Evolutionary conservation across 2,113 vertebrate species (phyloP), one percentile per base, ranked within the genome.

Genomic region (Lepus timidus): DNA sequence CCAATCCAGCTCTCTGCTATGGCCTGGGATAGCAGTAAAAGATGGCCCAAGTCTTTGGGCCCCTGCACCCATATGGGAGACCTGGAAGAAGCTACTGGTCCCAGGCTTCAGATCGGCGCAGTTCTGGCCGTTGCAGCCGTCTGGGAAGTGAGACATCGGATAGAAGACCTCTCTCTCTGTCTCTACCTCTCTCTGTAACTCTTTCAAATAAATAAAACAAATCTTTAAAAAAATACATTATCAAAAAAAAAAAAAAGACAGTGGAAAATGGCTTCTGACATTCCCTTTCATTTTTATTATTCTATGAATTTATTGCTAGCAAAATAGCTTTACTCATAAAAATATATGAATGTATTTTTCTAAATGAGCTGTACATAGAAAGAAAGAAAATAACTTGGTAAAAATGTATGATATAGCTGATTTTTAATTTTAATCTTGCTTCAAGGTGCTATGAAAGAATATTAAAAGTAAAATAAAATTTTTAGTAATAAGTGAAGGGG

Each of bases 401-500:
- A 86, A 88, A 78, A 73, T 82, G 16, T 91, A 20, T 71, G 55
- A 75, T 39, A 8, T 68, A 83, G 31, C 52, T 70, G 16, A 78
- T 61, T 67, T 74, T 84, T 86, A 31, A 65, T 49, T 87, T 61
- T 64, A 74, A 80, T 85, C 52, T 81, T 95, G 39, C 64, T 64
- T 90, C 11, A 52, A 86, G 52, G 13, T 74, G 27, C 0, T 68
- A 36, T 51, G 51, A 95, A 93, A 74, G n/a, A 92, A 44, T 93
- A 67, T 84, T 91, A 93, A 6, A 44, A 85, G 49, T 52, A 74
- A 83, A 25, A 90, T 74, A 64, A 94, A 90, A 52, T 84, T 36
- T 62, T 29, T 96, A 55, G 29, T 84, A 68, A 12, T 71, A 20
- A 14, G 14, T 61, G 11, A 85, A 44, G 39, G 10, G n/a, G 29